Evolutionary conservation across 2,888 invertebrate species (phyloP), one percentile per base, ranked within the genome.

Genomic region (Halictus ligatus): DNA sequence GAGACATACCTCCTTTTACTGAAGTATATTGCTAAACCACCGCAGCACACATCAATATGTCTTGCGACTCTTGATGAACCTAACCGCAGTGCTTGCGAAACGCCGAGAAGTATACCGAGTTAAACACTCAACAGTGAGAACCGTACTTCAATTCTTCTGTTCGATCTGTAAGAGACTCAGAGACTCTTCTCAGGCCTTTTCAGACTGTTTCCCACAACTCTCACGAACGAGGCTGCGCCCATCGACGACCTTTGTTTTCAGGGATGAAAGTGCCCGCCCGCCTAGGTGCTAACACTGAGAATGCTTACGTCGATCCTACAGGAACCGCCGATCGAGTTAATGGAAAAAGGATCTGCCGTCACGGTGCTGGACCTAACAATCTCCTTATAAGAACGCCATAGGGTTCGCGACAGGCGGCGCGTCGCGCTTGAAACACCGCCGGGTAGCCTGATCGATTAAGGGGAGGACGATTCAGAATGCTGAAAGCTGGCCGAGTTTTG

Each of bases 181-280:
- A 35, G 35, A 35, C 35, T 35, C 35, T 35, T 35, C 35, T 35
- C 35, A 35, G 35, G 54, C 21, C 21, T 54, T 54, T 21, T 75
- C 29, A 25, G 50, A 58, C 60, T 6, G 76, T 76, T 86, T 85
- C 85, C 76, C 86, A 82, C 82, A 80, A 77, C n/a, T 79, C 85
- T 79, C 43, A 69, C 69, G 69, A 40, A 25, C 25, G n/a, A 29
- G 25, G 12, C 54, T 40, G 35, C 10, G 7, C 40, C 25, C 3
- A 13, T 10, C 13, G 64, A 64, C 35, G 5, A 64, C 1, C 72
- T 72, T 78, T 78, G 78, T 78, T 60, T 78, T 29, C 78, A 25
- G 21, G 50, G 40, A n/a, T 43, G 60, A 48, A 29, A 67, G 25
- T 46, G 50, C 48, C 72, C 29, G n/a, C n/a, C 25, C 25, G 25